Evolutionary conservation across 1,140 invertebrate genomes (phyloP), one percentile per base, ranked within the genome.

Genomic region (Pachyrhynchus sulphureomaculatus): DNA sequence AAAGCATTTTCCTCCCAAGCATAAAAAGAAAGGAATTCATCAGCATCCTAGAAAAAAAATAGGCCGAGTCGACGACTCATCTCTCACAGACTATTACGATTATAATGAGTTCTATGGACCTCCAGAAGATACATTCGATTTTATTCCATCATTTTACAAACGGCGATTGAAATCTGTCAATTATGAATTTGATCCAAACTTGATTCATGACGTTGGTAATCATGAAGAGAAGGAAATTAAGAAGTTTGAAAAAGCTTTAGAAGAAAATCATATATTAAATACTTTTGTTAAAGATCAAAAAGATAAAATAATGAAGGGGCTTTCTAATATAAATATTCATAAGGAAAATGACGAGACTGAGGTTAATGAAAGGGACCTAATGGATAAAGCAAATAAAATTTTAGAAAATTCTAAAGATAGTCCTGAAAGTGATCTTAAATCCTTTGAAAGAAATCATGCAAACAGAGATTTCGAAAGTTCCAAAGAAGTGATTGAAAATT

Each of bases 141-240:
- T 47, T 34, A 44, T 63, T 20, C 61, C 61, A 8, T 33, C 61
- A 10, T 57, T 17, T 17, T 2, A 44, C 9, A 10, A 20, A 26
- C 52, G 64, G 33, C 26, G 34, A 20, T 39, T 66, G 15, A 63
- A 66, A 45, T 48, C 49, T 13, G 36, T 55, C 2, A 42, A 63
- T 4, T 63, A 59, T 32, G 59, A 62, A 6, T 62, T 20, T 13
- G 51, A 54, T 54, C 59, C 49, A 13, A 17, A 33, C 17, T 24
- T 47, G 1, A 47, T 54, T 33, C 24, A 23, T 2, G 59, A 54
- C 17, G n/a, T 62, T 23, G 59, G 26, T 10, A 51, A 26, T 17
- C 18, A 33, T 15, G 17, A 37, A 21, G 9, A 58, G 10, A 5
- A 58, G 18, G 42, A 48, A 5, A 56, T 56, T 18, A 13, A 26